A percentile compares a stretch with the other conserved stretches of the same genome.
phyloP scores from a whole-genome alignment of 1,140 invertebrate species.

The Temnothorax curvispinosus region DNA sequence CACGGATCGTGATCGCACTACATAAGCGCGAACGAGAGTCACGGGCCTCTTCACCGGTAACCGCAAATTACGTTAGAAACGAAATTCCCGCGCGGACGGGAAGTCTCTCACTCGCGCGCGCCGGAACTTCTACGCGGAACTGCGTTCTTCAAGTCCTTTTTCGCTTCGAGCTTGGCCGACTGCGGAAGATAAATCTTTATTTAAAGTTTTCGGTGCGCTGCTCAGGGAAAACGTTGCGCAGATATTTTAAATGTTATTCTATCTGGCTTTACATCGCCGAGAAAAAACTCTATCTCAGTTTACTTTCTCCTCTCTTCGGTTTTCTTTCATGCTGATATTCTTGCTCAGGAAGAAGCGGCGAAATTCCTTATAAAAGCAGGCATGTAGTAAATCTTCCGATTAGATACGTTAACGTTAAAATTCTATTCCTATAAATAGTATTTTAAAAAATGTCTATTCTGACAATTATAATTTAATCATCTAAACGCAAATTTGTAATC shows the following conservation, averaged over 20 bases:
- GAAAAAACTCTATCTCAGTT: constrained; percentile 15
- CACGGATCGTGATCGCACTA: constrained; percentile 32
- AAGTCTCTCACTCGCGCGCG: constrained; percentile 5
- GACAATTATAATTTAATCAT: background rate
- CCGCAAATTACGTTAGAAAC: constrained; percentile 48
- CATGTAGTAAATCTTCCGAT: constrained; percentile 22
- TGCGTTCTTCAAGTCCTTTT: constrained; percentile 52
- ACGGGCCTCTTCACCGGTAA: constrained; percentile 20
- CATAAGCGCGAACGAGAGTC: constrained; percentile 19
- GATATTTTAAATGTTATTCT: constrained; percentile 54
- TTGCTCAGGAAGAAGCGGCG: background rate
- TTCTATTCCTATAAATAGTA: background rate
- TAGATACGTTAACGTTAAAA: background rate
- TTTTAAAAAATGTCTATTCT: background rate
- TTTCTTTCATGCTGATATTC: constrained; percentile 2
- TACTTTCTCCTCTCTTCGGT: constrained; percentile 11
- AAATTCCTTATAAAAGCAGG: constrained; percentile 15
- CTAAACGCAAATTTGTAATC: background rate
- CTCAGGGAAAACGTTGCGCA: constrained; percentile 37
- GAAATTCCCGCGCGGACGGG: constrained; percentile 21
- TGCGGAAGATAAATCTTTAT: constrained; percentile 60
- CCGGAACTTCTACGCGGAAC: constrained; percentile 25
- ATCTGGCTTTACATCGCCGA: constrained; percentile 32
- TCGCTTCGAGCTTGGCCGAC: constrained; percentile 10
- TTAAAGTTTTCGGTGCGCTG: constrained; percentile 53